A percentile compares a stretch with the other conserved stretches of the same genome.
These are phyloP conservation scores for Hypena proboscidalis DNA, from an alignment of 2,888 invertebrate genomes.

Conservation along the genomic window DNA sequence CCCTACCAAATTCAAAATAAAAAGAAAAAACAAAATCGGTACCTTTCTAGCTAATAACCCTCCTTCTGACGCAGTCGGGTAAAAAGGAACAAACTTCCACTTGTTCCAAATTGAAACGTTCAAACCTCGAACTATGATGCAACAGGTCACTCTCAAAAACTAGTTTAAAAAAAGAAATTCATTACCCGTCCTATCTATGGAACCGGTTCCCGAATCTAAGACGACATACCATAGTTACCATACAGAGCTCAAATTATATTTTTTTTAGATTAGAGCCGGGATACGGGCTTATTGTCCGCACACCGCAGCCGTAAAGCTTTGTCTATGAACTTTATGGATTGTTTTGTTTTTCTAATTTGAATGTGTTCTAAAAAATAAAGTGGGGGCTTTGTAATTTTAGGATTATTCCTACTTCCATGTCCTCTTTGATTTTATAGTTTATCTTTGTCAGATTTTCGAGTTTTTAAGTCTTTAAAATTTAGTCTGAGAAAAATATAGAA, in stretches of 20 bases:
- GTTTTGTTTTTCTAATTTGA: slow-evolving; percentile 23
- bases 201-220: slow-evolving; percentile 37
- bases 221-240: slow-evolving; percentile 16
- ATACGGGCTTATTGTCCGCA: slow-evolving; percentile 56
- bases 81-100: no score
- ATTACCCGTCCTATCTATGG: slow-evolving; percentile 22
- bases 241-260: slow-evolving; percentile 13
- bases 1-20: no score
- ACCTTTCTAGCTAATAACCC: no score
- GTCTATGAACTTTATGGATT: slow-evolving; percentile 43
- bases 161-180: slow-evolving; percentile 38
- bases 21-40: no score
- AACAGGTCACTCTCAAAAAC: slow-evolving; percentile 31
- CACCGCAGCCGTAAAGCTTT: slow-evolving; percentile 50
- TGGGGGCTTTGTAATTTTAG: no score
- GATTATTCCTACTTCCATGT: no score
- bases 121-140: slow-evolving; percentile 13
- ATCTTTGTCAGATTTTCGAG: no score
- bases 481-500: no score
- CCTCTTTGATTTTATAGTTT: no score
- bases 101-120: no score
- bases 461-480: no score
- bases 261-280: slow-evolving; percentile 36
- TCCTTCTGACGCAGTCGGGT: no score
- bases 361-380: not conserved